phyloP scores from a whole-genome alignment of 2,888 invertebrate species.

The Scaptomyza reducta region DNA sequence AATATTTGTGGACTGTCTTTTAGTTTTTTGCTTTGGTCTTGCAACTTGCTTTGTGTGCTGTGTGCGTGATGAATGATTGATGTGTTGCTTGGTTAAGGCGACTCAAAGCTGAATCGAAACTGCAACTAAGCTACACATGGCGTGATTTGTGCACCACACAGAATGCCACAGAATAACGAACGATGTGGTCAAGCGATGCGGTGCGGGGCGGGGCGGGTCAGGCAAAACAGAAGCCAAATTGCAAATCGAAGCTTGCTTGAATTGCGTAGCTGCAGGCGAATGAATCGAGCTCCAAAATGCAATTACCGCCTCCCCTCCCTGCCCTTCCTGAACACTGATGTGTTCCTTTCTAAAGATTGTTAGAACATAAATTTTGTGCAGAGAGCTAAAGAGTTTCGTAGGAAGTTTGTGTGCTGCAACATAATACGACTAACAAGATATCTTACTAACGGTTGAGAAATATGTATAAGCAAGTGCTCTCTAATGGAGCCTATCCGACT shows the following conservation, averaged over 20 bases:
- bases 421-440: constrained; percentile 56
- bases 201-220: constrained; percentile 62
- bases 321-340: too few species aligned
- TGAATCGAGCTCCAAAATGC: constrained; percentile 50
- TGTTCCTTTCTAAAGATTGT: constrained; percentile 36
- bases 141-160: constrained; percentile 73
- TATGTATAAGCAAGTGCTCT: too few species aligned
- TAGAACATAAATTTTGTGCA: constrained; percentile 44
- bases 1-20: constrained; percentile 37
- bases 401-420: constrained; percentile 4
- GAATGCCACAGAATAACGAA: constrained; percentile 34
- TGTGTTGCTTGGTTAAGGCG: constrained; percentile 73
- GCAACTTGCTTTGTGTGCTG: constrained; percentile 12
- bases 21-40: not conserved
- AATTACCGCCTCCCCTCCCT: constrained; percentile 54
- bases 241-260: constrained; percentile 64
- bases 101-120: constrained; percentile 71
- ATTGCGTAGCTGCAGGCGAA: constrained; percentile 61
- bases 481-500: too few species aligned
- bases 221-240: constrained; percentile 82
- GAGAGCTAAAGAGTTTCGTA: constrained; percentile 14
- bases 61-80: constrained; percentile 78
- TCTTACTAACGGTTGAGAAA: constrained; percentile 60
- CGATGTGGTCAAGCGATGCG: not conserved
- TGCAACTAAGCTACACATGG: constrained; percentile 78